These are phyloP conservation scores for Scaptodrosophila latifasciaeformis DNA, from an alignment of 2,888 invertebrate genomes.

Conservation along the genomic window DNA sequence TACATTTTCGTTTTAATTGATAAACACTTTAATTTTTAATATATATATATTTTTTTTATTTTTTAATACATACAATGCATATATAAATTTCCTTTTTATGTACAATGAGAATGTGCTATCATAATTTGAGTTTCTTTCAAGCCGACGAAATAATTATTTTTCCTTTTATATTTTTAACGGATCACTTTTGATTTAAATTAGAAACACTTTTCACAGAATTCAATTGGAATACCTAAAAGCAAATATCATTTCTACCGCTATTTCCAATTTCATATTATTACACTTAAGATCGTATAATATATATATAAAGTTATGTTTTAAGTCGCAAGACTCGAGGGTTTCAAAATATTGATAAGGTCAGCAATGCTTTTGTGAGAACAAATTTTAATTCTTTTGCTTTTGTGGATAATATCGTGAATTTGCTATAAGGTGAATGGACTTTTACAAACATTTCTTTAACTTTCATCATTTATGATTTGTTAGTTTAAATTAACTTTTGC, in stretches of 20 bases:
- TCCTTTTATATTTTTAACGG: no score
- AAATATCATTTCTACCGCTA: no score
- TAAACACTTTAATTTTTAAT: not conserved
- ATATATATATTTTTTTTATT: not conserved
- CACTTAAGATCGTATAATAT: not conserved
- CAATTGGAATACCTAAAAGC: no score
- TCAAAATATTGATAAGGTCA: not conserved
- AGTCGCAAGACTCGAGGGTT: not conserved
- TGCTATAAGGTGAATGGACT: not conserved
- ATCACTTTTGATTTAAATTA: not conserved
- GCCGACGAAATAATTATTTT: not conserved
- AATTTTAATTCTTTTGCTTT: no score
- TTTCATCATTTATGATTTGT: not conserved
- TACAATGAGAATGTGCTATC: not conserved
- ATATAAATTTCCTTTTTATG: not conserved
- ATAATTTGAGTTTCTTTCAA: not conserved
- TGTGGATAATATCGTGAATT: not conserved
- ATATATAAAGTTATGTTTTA: not conserved
- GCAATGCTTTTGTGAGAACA: conserved; percentile 2
- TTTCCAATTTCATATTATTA: not conserved
- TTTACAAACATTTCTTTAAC: not conserved
- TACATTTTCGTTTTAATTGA: no score
- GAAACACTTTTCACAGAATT: not conserved
- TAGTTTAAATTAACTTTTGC: conserved; percentile 37
- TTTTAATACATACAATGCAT: not conserved